Base-by-base conservation (phyloP, 2,888 invertebrate genomes). In the Subacronicta megacephala region DNA sequence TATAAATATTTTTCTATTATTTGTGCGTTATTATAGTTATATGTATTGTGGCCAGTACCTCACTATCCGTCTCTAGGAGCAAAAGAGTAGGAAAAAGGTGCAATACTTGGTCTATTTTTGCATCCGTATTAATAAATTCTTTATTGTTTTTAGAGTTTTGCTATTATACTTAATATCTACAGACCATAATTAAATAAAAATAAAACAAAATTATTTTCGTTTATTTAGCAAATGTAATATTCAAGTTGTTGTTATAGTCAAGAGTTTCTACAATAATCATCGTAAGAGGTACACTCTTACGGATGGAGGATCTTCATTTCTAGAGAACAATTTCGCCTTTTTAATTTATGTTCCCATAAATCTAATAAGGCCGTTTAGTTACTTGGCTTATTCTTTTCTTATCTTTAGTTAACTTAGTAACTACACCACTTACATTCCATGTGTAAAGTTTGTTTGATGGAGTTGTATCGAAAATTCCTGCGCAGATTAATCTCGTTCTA, bases 331-430 rank as follows among this genome's bases (percentile, higher is more conserved):
- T 17, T 29, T 45, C 17, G 64, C 63, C 78, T 78, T 78, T 68
- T 80, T 78, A 58, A 66, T 78, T 80, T 78, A 78, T 78, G 75
- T 55, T 38, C n/a, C 36, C 60, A 78, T 78, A 78, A 80, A 78
- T 71, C 17, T 62, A 76, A 60, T 59, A 78, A 78, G 78, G 66
- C 53, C 37, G 2, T 52, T 26, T 5, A 33, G 36, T 53, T 50
- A 42, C 13, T 33, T n/a, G 15, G 33, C 16, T 55, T 49, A 4
- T 17, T 13, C 46, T 49, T 42, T 42, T 5, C 12, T 9, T 12
- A 1, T 44, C 15, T 17, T 29, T 20, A 31, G 1, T 42, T 16
- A n/a, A n/a, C n/a, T 26, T 33, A 35, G 17, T 47, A 41, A 56
- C 69, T 65, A 72, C 65, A 72, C 75, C 58, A 75, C 65, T 53